phyloP scores from a whole-genome alignment of 2,797 vertebrate genomes.

The Clarias pachynema region DNA sequence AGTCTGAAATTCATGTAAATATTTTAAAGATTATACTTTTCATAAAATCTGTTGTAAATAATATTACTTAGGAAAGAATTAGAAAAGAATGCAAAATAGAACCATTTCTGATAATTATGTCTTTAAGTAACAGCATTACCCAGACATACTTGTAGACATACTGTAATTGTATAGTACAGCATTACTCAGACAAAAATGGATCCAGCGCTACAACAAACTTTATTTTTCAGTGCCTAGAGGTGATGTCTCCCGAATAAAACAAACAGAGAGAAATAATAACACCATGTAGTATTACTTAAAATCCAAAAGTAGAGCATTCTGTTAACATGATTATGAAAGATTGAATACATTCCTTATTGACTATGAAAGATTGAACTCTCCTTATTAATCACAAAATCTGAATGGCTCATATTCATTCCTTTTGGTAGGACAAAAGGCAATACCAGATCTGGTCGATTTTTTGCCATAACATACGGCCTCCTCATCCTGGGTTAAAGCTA shows the following conservation, averaged over 20 bases:
- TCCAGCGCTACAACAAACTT: not conserved
- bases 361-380: not conserved
- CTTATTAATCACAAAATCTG: slow-evolving; percentile 29
- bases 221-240: not conserved
- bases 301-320: not conserved
- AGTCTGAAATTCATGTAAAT: too few species aligned
- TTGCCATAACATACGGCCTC: slow-evolving; percentile 8
- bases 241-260: not conserved
- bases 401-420: slow-evolving; percentile 21
- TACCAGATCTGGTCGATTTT: slow-evolving; percentile 30
- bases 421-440: slow-evolving; percentile 18
- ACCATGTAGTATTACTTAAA: not conserved
- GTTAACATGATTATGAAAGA: not conserved
- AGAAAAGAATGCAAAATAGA: not conserved
- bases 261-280: not conserved
- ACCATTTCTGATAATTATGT: not conserved
- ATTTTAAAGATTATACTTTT: too few species aligned
- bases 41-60: not conserved
- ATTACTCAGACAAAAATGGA: not conserved
- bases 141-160: not conserved
- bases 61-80: not conserved
- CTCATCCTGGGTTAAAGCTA: slow-evolving; percentile 26
- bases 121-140: not conserved
- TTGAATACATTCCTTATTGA: not conserved
- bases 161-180: not conserved